These are phyloP conservation scores for Halcyon malimbica DNA, from an alignment of 2,113 vertebrate genomes.

Conservation along the genomic window DNA sequence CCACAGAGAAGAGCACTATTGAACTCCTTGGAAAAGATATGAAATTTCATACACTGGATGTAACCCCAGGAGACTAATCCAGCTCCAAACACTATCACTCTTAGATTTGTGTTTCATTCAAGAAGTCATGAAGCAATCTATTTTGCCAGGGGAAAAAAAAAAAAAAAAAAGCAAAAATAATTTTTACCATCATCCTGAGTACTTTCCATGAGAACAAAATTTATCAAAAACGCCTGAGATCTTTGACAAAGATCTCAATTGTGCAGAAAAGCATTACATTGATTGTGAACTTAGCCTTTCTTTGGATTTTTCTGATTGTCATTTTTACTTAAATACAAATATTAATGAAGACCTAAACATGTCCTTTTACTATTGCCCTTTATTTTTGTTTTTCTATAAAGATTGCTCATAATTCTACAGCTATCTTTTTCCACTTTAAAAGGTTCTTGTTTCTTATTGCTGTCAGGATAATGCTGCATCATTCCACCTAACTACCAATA, in stretches of 20 bases:
- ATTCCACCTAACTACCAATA: conserved; percentile 50
- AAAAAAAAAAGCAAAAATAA: not conserved
- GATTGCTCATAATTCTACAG: conserved; percentile 30
- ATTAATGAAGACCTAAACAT: conserved; percentile 38
- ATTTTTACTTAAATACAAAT: conserved; percentile 59
- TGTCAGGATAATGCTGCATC: conserved; percentile 53
- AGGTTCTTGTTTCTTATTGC: conserved; percentile 25
- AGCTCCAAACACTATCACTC: conserved; percentile 25
- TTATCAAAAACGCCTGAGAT: conserved; percentile 34
- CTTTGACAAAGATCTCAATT: conserved; percentile 4
- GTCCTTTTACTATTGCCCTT: conserved; percentile 36
- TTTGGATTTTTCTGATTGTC: conserved; percentile 21
- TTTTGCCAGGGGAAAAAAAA: not conserved
- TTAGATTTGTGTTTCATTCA: conserved; percentile 63
- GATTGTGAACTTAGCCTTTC: conserved; percentile 16
- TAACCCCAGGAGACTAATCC: conserved; percentile 50
- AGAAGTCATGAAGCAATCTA: conserved; percentile 55
- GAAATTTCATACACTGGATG: conserved; percentile 55
- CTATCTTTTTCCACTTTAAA: conserved; percentile 4
- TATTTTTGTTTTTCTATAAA: conserved; percentile 43
- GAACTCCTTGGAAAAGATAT: conserved; percentile 44
- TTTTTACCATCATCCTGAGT: conserved; percentile 29
- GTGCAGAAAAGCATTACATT: conserved; percentile 9
- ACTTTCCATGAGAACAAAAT: conserved; percentile 23
- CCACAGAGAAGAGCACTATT: conserved; percentile 6